Conservation (phyloP, 92 coral and sea anemone species). For the Diadumene lineata region DNA sequence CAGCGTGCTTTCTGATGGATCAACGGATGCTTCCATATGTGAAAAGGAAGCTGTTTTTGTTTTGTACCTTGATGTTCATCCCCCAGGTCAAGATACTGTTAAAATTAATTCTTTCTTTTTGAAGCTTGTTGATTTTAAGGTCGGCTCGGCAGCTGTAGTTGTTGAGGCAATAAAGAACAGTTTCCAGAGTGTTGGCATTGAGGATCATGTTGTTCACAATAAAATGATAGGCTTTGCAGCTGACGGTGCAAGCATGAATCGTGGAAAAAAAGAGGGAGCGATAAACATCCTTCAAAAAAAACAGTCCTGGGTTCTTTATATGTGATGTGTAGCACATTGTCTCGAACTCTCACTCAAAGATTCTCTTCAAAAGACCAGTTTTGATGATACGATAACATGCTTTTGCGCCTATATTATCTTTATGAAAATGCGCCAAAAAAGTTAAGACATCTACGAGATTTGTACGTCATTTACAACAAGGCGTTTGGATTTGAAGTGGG, state of each 20-base stretch:
- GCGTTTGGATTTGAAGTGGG: conserved; percentile 76
- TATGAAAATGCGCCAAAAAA: conserved; percentile 79
- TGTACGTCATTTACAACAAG: conserved; percentile 55
- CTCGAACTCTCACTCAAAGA: conserved; percentile 73
- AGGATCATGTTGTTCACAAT: conserved; percentile 35
- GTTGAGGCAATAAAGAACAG: conserved; percentile 59
- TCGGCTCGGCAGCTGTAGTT: conserved; percentile 60
- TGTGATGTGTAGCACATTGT: conserved; percentile 82
- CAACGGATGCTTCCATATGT: conserved; percentile 57
- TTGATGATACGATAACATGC: conserved; percentile 64
- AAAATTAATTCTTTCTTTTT: conserved; percentile 60
- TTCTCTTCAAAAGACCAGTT: conserved; percentile 55
- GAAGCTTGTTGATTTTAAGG: conserved; percentile 51
- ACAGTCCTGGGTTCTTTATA: conserved; percentile 57
- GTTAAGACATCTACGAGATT: conserved; percentile 69
- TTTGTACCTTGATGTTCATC: conserved; percentile 64
- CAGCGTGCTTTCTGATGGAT: conserved; percentile 74
- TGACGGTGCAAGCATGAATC: conserved; percentile 52
- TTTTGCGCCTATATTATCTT: conserved; percentile 64
- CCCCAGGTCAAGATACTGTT: conserved; percentile 62
- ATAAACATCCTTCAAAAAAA: conserved; percentile 41
- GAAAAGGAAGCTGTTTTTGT: conserved; percentile 77
- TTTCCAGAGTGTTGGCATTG: conserved; percentile 50
- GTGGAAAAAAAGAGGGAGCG: conserved; percentile 64
- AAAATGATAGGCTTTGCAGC: conserved; percentile 82